These are phyloP conservation scores for Myiotriccus ornatus DNA, from an alignment of 2,797 vertebrate genomes.

Conservation along the genomic window DNA sequence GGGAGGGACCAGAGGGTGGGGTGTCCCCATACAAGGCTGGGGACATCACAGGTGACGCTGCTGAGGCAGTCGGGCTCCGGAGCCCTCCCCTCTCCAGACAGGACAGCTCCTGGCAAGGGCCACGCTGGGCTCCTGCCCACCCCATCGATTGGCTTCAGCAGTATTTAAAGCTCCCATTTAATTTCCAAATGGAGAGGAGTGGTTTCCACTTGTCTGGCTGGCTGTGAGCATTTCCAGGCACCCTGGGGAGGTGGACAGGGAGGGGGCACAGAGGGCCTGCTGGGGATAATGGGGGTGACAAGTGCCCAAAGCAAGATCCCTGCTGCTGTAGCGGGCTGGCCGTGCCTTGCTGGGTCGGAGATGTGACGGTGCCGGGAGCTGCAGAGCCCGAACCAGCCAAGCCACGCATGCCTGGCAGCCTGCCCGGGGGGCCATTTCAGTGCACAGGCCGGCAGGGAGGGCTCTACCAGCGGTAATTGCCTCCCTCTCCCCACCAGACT, in stretches of 20 bases:
- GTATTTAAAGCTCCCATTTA: constrained; percentile 46
- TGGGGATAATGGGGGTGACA: background rate
- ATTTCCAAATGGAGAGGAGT: constrained; percentile 43
- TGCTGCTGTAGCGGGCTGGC: accelerated
- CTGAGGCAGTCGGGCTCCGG: background rate
- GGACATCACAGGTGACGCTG: background rate
- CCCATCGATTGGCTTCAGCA: background rate
- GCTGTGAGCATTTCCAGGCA: background rate
- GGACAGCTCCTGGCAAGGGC: background rate
- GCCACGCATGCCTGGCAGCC: constrained; percentile 19
- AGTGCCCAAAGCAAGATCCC: background rate
- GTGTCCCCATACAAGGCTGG: background rate
- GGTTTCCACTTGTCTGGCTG: background rate
- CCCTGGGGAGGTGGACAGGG: accelerated
- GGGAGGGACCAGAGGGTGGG: accelerated
- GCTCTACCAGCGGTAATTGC: background rate
- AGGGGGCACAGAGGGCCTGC: background rate
- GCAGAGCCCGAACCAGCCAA: background rate
- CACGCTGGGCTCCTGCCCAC: background rate
- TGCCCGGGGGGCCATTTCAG: constrained; percentile 32
- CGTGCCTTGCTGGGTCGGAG: background rate
- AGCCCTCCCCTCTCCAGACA: background rate
- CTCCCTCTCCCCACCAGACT: background rate
- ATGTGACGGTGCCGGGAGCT: background rate
- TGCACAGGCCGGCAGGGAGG: background rate